phyloP scores from a whole-genome alignment of 2,113 vertebrate species.

The Eleginops maclovinus region DNA sequence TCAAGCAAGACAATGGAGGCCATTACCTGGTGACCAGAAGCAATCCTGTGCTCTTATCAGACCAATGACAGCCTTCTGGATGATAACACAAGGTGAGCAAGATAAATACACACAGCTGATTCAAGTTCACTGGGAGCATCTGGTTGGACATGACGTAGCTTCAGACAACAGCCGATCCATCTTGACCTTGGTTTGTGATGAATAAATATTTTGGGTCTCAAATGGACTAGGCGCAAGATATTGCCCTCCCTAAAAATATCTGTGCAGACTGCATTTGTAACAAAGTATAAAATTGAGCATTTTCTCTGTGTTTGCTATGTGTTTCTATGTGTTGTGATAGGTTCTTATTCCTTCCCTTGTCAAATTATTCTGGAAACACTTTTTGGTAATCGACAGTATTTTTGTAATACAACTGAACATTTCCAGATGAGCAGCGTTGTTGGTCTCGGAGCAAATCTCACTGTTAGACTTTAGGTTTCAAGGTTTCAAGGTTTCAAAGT shows the following conservation, averaged over 20 bases:
- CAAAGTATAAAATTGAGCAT: not conserved
- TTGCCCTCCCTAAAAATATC: not conserved
- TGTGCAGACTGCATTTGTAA: not conserved
- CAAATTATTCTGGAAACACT: no score
- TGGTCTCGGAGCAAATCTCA: no score
- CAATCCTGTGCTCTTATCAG: constrained; percentile 54
- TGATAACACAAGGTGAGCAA: constrained; percentile 56
- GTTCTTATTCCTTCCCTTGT: not conserved
- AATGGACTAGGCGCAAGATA: constrained; percentile 6
- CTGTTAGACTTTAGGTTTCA: no score
- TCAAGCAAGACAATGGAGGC: constrained; percentile 33
- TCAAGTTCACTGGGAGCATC: constrained; percentile 34
- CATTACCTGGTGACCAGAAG: constrained; percentile 40
- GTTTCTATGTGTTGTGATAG: no score
- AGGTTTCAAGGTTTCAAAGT: no score
- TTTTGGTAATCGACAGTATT: no score
- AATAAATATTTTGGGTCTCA: constrained; percentile 36
- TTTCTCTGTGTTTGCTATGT: not conserved
- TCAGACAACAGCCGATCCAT: constrained; percentile 29
- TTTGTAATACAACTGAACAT: no score
- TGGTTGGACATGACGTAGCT: constrained; percentile 17
- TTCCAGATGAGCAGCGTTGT: no score
- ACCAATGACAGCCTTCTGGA: constrained; percentile 23
- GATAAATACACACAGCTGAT: constrained; percentile 51
- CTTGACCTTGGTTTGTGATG: constrained; percentile 12